Percentiles rank a stretch among this genome's conserved stretches.
Evolutionary conservation across 2,888 invertebrate genomes (phyloP).

Genomic region (Xestia xanthographa): DNA sequence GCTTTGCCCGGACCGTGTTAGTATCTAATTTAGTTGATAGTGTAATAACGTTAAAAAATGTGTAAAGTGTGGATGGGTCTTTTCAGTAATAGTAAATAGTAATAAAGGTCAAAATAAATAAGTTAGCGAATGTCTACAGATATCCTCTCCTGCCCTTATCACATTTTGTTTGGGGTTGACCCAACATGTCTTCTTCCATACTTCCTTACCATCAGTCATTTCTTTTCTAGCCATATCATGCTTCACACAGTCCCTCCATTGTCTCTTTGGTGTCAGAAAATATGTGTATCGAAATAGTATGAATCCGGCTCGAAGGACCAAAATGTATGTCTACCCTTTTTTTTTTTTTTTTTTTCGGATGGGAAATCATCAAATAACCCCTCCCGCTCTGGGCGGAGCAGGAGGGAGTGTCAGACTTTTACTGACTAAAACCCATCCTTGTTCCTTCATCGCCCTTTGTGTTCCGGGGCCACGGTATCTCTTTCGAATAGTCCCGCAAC

Average conservation of each 20-base stretch:
- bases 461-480: too few relatives aligned
- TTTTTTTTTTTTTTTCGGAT: too few relatives aligned
- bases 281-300: background rate
- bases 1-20: constrained; percentile 32
- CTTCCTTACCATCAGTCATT: background rate
- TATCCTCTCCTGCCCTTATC: background rate
- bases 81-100: background rate
- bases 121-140: background rate
- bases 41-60: constrained; percentile 8
- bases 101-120: background rate
- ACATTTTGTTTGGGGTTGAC: background rate
- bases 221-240: background rate
- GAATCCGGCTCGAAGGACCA: too few relatives aligned
- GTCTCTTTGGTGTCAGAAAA: background rate
- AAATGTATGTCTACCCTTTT: too few relatives aligned
- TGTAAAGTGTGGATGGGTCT: constrained; percentile 7
- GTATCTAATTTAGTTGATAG: constrained; percentile 4
- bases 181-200: background rate
- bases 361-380: too few relatives aligned
- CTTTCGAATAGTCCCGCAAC: too few relatives aligned
- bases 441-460: too few relatives aligned
- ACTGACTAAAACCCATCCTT: too few relatives aligned
- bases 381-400: too few relatives aligned
- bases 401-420: too few relatives aligned
- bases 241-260: background rate